These are phyloP conservation scores for Cynopterus sphinx DNA, from an alignment of 2,797 vertebrate genomes.

Conservation along the genomic window DNA sequence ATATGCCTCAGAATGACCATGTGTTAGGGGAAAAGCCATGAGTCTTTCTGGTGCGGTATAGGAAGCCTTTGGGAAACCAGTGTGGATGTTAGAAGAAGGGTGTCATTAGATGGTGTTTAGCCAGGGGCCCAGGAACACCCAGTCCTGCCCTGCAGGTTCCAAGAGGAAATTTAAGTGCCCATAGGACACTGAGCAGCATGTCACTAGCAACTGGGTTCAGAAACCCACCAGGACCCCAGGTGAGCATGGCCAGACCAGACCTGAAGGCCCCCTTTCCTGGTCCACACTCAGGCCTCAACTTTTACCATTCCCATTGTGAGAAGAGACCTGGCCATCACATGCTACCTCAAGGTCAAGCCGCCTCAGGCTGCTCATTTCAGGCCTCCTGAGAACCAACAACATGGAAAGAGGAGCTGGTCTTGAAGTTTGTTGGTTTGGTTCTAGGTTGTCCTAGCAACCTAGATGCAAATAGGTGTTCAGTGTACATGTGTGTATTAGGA, in stretches of 20 bases:
- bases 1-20: background rate
- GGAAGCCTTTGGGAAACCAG: background rate
- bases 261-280: background rate
- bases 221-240: background rate
- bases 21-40: background rate
- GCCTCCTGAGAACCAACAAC: background rate
- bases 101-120: background rate
- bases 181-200: background rate
- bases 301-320: background rate
- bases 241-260: background rate
- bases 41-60: background rate
- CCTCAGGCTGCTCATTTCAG: background rate
- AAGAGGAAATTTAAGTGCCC: background rate
- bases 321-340: fast-evolving
- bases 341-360: background rate
- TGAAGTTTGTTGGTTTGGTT: background rate
- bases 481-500: background rate
- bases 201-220: background rate
- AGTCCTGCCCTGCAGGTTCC: background rate
- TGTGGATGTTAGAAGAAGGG: background rate
- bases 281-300: background rate
- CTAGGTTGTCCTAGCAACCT: background rate
- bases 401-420: background rate
- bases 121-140: background rate
- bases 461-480: background rate